These are phyloP conservation scores for Rhinopomastus cyanomelas DNA, from an alignment of 2,113 vertebrate species.

Conservation along the genomic window DNA sequence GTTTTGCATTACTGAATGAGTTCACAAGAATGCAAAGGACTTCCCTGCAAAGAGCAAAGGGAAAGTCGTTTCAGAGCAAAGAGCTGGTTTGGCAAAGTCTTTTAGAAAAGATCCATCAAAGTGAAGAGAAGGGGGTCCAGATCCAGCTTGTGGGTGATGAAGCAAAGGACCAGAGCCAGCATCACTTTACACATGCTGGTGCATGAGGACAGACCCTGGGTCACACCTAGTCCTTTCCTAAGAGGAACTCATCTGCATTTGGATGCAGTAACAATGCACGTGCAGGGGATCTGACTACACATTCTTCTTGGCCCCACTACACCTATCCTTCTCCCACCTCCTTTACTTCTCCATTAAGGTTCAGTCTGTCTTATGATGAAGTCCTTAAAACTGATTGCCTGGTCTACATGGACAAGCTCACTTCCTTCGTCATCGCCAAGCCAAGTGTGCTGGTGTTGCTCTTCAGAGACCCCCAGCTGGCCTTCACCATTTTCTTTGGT, in stretches of 20 bases:
- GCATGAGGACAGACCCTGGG: background rate
- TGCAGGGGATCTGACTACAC: background rate
- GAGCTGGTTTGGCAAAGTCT: background rate
- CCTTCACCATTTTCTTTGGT: slow-evolving; percentile 75
- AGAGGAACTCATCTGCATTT: rapidly evolving
- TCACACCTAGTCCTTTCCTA: background rate
- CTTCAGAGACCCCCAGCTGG: slow-evolving; percentile 79
- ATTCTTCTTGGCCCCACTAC: background rate
- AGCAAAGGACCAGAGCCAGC: background rate
- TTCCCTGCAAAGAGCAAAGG: background rate
- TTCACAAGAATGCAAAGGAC: background rate
- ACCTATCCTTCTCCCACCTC: background rate
- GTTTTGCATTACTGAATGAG: background rate
- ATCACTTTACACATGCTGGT: background rate
- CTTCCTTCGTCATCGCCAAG: slow-evolving; percentile 72
- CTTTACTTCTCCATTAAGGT: slow-evolving; percentile 70
- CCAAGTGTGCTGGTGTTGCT: slow-evolving; percentile 76
- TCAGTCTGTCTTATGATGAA: slow-evolving; percentile 80
- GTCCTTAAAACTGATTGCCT: slow-evolving; percentile 83
- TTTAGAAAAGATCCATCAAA: background rate
- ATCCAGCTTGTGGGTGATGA: background rate
- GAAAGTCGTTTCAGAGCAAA: background rate
- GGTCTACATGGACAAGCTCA: slow-evolving; percentile 82
- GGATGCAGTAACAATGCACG: rapidly evolving
- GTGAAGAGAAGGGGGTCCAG: background rate